Evolutionary conservation across 2,113 vertebrate species (phyloP).

Genomic region (Pithys albifrons): DNA sequence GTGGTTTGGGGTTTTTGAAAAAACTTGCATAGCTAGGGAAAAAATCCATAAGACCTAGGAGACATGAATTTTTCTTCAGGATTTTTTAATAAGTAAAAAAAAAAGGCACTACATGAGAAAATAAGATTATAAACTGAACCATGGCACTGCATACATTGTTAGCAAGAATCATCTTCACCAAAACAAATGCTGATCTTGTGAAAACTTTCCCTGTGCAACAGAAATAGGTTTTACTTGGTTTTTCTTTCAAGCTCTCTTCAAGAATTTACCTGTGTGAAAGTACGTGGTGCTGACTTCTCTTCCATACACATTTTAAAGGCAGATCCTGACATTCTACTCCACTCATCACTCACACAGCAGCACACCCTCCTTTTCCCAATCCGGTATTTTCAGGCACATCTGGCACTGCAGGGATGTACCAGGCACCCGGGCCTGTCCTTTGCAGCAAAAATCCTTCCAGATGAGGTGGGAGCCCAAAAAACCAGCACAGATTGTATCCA

Average conservation of each 20-base stretch:
- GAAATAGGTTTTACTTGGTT: neutral
- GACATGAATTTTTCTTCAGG: neutral
- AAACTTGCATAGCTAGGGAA: neutral
- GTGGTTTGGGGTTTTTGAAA: neutral
- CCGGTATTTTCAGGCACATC: neutral
- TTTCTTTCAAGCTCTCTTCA: neutral
- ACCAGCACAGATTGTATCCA: neutral
- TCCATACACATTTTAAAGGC: fast-evolving
- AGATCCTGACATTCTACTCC: neutral
- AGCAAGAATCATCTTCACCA: neutral
- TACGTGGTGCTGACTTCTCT: neutral
- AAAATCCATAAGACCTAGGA: fast-evolving
- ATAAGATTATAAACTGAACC: neutral
- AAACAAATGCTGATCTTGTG: neutral
- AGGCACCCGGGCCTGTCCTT: neutral
- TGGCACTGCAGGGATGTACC: neutral
- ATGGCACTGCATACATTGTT: fast-evolving
- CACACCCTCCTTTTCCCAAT: neutral
- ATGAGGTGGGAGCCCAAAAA: neutral
- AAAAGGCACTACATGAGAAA: neutral
- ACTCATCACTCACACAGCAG: neutral
- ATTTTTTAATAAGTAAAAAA: neutral
- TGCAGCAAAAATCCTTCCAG: neutral
- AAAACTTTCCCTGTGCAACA: neutral
- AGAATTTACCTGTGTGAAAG: neutral